Conservation (phyloP, 2,888 invertebrate species). For the Leptothorax acervorum region DNA sequence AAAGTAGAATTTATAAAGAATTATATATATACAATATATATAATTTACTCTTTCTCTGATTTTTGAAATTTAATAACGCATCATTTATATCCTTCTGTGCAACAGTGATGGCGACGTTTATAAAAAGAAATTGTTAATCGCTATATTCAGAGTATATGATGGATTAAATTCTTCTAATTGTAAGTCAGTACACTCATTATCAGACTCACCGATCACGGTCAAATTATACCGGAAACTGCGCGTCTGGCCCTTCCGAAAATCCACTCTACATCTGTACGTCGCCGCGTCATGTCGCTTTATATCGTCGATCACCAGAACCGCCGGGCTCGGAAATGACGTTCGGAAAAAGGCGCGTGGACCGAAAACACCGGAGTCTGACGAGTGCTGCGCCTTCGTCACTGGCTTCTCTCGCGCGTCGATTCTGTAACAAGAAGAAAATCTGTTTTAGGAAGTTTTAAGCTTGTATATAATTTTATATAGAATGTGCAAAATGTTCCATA, state of each 20-base stretch:
- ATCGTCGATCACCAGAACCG: constrained; percentile 93
- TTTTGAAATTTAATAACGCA: constrained; percentile 4
- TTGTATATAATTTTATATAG: too few relatives aligned
- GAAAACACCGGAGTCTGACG: constrained; percentile 94
- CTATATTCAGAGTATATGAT: not conserved
- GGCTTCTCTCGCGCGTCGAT: constrained; percentile 95
- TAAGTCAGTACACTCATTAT: constrained; percentile 84
- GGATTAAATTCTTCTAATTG: not conserved
- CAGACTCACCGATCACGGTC: constrained; percentile 94
- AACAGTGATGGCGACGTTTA: not conserved
- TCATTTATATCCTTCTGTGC: not conserved
- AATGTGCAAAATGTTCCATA: not conserved
- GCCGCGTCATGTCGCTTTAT: constrained; percentile 95
- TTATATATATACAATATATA: not conserved
- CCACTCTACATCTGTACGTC: constrained; percentile 95
- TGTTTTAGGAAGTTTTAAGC: not conserved
- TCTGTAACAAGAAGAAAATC: constrained; percentile 87
- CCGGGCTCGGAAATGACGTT: constrained; percentile 91
- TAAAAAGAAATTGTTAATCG: not conserved
- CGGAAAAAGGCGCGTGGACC: constrained; percentile 94
- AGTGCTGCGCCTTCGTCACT: constrained; percentile 92
- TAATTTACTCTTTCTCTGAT: not conserved
- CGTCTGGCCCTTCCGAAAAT: constrained; percentile 96
- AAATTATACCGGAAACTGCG: constrained; percentile 96
- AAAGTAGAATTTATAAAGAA: not conserved